Evolutionary conservation across 2,113 vertebrate species (phyloP).

Genomic region (Gallinago media): DNA sequence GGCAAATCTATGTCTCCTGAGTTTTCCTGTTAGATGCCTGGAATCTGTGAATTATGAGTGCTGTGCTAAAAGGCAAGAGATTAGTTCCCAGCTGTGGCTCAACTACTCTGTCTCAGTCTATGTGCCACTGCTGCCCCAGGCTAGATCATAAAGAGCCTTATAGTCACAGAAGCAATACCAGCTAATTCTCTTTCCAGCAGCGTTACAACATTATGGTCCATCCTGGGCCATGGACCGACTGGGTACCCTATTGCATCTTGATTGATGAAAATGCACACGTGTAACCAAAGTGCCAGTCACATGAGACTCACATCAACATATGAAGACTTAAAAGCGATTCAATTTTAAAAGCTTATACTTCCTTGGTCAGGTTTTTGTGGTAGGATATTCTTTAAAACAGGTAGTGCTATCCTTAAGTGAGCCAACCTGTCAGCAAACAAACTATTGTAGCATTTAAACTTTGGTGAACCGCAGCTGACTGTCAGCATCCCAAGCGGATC

Average conservation of each 20-base stretch:
- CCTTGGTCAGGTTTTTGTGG: background rate
- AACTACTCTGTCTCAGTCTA: background rate
- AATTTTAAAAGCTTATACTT: background rate
- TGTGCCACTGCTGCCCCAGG: background rate
- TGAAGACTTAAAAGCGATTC: background rate
- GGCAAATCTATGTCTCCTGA: background rate
- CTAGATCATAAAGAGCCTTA: background rate
- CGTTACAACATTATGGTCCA: background rate
- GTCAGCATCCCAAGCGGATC: background rate
- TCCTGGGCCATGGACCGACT: too few species aligned
- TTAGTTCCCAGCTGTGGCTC: background rate
- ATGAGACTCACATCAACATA: background rate
- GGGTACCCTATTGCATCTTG: background rate
- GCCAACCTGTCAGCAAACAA: background rate
- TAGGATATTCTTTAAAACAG: background rate
- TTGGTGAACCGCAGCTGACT: background rate
- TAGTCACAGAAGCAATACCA: background rate
- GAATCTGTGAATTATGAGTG: background rate
- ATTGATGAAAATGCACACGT: background rate
- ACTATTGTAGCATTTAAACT: background rate
- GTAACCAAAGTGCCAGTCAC: rapidly evolving
- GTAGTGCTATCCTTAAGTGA: background rate
- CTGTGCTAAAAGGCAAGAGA: background rate
- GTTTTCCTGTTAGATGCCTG: background rate
- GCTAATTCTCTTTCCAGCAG: background rate